Evolutionary conservation across 2,797 vertebrate species (phyloP).

Genomic region (Hemibagrus guttatus): DNA sequence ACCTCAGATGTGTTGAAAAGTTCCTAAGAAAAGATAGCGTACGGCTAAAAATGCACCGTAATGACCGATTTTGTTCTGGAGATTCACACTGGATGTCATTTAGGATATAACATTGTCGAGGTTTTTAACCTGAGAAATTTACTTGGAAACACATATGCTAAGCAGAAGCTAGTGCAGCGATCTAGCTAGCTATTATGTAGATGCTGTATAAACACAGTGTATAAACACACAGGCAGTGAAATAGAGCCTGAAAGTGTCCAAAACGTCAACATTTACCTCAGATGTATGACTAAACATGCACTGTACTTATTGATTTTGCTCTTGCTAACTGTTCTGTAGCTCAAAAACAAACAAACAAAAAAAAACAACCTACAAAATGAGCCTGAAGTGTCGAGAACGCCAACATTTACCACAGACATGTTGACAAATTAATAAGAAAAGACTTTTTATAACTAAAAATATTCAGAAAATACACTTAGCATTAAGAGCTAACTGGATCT

Average conservation of each 20-base stretch:
- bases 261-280: no score
- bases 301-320: no score
- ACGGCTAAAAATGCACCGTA: not conserved
- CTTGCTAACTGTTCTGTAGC: no score
- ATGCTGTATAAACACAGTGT: not conserved
- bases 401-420: not conserved
- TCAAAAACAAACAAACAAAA: no score
- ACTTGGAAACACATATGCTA: not conserved
- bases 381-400: not conserved
- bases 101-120: not conserved
- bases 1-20: not conserved
- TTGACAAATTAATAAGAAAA: not conserved
- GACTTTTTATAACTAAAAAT: not conserved
- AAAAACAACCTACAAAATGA: not conserved
- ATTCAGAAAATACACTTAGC: not conserved
- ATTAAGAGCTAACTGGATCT: not conserved
- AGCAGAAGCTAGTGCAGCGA: not conserved
- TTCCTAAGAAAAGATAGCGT: not conserved
- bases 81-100: no score
- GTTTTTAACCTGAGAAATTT: not conserved
- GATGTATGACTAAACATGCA: no score
- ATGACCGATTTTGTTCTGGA: not conserved
- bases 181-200: not conserved
- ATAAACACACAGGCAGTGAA: not conserved
- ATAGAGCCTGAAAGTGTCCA: not conserved